Evolutionary conservation across 2,113 vertebrate genomes (phyloP), one percentile per base, ranked within the genome.

Genomic region (Zosterops borbonicus): DNA sequence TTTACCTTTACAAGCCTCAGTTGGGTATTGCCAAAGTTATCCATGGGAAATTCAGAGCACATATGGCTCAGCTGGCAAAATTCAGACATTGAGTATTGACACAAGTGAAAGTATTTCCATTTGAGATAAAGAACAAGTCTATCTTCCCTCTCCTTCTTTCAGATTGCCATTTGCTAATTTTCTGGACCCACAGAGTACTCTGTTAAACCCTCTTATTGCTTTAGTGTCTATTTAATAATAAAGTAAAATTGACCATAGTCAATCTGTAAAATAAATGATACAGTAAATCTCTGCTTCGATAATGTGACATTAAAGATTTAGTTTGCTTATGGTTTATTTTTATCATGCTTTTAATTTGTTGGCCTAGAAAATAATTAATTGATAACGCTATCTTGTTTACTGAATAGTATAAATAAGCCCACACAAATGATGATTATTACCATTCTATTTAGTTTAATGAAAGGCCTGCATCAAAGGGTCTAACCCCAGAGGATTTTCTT

Each of bases 401-500:
- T 71, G 24, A 65, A 85, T 83, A 37, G 3, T 62, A 50, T 7
- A 87, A n/a, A 84, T 24, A 83, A 91, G n/a, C 71, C 85, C 58
- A 78, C 63, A 44, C n/a, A 89, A 79, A 83, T 42, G 11, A 29
- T 70, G 62, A 77, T 76, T 81, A 80, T 78, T 87, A 73, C 11
- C 39, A 53, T 94, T 86, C 41, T 86, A 9, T 88, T 95, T 92
- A 71, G 82, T 86, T 94, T 87, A 89, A 89, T 94, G 79, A 92
- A 91, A 93, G 56, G 35, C n/a, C 65, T 90, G 44, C 78, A 92
- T 94, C 95, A 91, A 73, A 96, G 75, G 65, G 64, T 97, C 92
- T 97, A 97, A 97, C 82, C 95, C 64, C 91, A 88, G 70, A 93
- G 90, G 83, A 94, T 95, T 97, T 95, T 95, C 86, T 95, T 89